Evolutionary conservation across 1,140 invertebrate species (phyloP).

Genomic region (Drosophila asahinai): DNA sequence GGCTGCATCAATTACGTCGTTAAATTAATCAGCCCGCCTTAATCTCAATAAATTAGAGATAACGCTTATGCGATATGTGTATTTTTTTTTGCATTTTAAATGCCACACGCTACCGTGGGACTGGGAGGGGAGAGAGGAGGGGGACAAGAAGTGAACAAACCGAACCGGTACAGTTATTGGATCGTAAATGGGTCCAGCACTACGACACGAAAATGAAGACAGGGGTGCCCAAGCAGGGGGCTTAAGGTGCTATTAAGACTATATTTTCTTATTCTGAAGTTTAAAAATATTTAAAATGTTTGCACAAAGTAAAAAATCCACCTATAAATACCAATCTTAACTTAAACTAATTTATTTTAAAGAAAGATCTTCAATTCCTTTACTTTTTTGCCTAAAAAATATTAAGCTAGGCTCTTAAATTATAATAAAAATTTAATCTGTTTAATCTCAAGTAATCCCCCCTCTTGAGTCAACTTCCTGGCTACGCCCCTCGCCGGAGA

Average conservation of each 20-base stretch:
- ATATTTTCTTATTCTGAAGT: no score
- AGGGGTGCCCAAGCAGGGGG: neutral
- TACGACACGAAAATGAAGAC: slow-evolving; percentile 14
- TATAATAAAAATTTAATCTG: neutral
- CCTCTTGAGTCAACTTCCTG: neutral
- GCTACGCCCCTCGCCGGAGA: slow-evolving; percentile 20
- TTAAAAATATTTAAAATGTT: no score
- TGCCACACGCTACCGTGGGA: slow-evolving; percentile 43
- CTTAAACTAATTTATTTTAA: neutral
- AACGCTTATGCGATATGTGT: slow-evolving; percentile 51
- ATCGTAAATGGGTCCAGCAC: slow-evolving; percentile 41
- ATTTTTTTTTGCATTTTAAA: slow-evolving; percentile 50
- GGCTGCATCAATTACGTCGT: slow-evolving; percentile 74
- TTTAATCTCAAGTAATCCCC: neutral
- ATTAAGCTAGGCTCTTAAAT: neutral
- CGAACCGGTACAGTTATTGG: slow-evolving; percentile 52
- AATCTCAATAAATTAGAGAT: slow-evolving; percentile 67
- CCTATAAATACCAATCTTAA: no score
- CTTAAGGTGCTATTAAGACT: neutral
- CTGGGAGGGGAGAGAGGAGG: neutral
- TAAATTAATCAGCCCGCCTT: slow-evolving; percentile 69
- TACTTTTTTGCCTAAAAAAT: neutral
- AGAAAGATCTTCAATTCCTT: neutral
- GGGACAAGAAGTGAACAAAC: neutral
- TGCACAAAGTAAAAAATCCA: no score